phyloP scores from a whole-genome alignment of 2,888 invertebrate genomes.

The Dryocosmus kuriphilus region DNA sequence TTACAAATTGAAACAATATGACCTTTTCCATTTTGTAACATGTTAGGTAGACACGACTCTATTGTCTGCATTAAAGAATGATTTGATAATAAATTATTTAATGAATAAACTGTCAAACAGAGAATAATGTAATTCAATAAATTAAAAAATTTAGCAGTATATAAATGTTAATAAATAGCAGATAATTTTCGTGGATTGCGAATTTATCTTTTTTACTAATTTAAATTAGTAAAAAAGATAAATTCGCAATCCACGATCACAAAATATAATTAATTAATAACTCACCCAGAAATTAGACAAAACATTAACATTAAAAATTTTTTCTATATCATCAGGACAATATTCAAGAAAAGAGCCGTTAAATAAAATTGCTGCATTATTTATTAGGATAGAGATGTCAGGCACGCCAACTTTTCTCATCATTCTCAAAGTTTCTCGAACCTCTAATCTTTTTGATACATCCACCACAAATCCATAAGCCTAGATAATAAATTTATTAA shows the following conservation, averaged over 20 bases:
- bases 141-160: no score
- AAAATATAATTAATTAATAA: not conserved
- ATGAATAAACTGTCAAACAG: no score
- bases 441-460: constrained; percentile 66
- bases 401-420: constrained; percentile 72
- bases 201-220: no score
- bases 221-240: not conserved
- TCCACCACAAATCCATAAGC: constrained; percentile 69
- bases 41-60: constrained; percentile 75
- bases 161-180: no score
- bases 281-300: constrained; percentile 78
- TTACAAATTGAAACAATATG: constrained; percentile 77
- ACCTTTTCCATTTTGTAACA: constrained; percentile 74
- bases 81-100: no score
- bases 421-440: constrained; percentile 62
- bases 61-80: constrained; percentile 67
- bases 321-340: constrained; percentile 72
- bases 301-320: constrained; percentile 76
- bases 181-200: no score
- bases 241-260: not conserved
- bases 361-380: constrained; percentile 78
- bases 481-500: constrained; percentile 50
- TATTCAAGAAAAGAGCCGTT: constrained; percentile 74
- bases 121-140: no score
- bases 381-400: constrained; percentile 77